Evolutionary conservation across 2,888 invertebrate species (phyloP).

Genomic region (Oithona nana): DNA sequence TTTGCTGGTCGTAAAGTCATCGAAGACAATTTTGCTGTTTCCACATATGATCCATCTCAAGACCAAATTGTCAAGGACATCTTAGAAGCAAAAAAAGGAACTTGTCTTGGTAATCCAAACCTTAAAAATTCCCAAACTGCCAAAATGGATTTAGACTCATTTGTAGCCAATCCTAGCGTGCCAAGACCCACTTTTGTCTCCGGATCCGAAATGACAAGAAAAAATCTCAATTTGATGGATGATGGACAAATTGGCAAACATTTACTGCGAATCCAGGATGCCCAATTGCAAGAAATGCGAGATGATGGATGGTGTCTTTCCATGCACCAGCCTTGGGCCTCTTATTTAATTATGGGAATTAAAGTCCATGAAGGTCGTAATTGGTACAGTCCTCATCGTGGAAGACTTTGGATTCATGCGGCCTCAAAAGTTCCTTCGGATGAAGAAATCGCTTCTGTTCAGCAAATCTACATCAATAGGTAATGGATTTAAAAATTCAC

Average conservation of each 20-base stretch:
- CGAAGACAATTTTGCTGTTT: constrained; percentile 26
- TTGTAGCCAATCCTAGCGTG: not conserved
- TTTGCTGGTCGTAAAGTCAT: constrained; percentile 42
- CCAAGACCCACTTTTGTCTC: not conserved
- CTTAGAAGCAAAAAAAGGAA: constrained; percentile 28
- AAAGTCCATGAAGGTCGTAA: constrained; percentile 55
- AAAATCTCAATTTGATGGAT: not conserved
- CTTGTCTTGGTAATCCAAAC: no score
- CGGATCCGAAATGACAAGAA: not conserved
- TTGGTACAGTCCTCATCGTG: constrained; percentile 81
- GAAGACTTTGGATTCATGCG: constrained; percentile 84
- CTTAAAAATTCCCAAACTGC: constrained; percentile 19
- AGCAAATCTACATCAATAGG: not conserved
- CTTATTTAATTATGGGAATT: constrained; percentile 71
- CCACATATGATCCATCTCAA: constrained; percentile 27
- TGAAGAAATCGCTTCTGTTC: constrained; percentile 17
- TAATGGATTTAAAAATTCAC: no score
- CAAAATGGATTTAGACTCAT: not conserved
- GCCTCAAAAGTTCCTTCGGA: constrained; percentile 41
- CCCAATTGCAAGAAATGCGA: constrained; percentile 55
- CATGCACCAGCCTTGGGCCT: constrained; percentile 93
- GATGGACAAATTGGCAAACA: not conserved
- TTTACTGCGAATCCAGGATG: constrained; percentile 39
- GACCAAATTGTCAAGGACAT: constrained; percentile 29
- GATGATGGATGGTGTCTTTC: constrained; percentile 73